These are phyloP conservation scores for Otolemur crassicaudatus DNA, from an alignment of 2,797 vertebrate species.

Conservation along the genomic window DNA sequence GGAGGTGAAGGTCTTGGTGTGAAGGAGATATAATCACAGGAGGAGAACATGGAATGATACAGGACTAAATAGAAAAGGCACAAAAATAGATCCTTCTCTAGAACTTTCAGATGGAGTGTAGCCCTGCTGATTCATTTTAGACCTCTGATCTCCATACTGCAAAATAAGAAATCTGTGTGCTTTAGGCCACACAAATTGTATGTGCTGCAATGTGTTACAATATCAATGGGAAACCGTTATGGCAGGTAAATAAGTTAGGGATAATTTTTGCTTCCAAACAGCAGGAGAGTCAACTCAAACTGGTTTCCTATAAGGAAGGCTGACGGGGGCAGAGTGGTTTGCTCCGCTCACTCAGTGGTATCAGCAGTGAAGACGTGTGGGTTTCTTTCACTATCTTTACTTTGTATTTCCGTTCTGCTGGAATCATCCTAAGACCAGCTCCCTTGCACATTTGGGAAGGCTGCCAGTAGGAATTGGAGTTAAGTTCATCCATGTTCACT, in stretches of 20 bases:
- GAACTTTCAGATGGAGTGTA: neutral
- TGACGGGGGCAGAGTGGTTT: neutral
- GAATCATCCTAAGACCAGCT: constrained; percentile 11
- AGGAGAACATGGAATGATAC: neutral
- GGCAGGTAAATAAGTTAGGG: neutral
- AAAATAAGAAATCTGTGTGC: neutral
- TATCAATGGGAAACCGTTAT: neutral
- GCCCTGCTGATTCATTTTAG: neutral
- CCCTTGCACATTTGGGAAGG: constrained; percentile 6
- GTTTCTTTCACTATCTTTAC: neutral
- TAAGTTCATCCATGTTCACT: constrained; percentile 31
- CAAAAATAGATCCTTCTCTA: neutral
- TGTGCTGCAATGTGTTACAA: neutral
- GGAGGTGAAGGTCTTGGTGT: neutral
- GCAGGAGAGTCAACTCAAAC: neutral
- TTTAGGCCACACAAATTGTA: neutral
- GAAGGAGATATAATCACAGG: neutral
- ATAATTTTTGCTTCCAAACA: neutral
- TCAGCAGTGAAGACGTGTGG: neutral
- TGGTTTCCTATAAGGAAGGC: neutral
- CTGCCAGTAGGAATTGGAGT: constrained; percentile 1
- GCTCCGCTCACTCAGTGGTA: neutral
- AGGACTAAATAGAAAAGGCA: neutral
- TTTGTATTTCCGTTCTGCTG: neutral
- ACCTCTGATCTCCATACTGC: neutral